A percentile compares a stretch with the other conserved stretches of the same genome.
Evolutionary conservation across 2,797 vertebrate genomes (phyloP).

Genomic region (Urocyon cinereoargenteus): DNA sequence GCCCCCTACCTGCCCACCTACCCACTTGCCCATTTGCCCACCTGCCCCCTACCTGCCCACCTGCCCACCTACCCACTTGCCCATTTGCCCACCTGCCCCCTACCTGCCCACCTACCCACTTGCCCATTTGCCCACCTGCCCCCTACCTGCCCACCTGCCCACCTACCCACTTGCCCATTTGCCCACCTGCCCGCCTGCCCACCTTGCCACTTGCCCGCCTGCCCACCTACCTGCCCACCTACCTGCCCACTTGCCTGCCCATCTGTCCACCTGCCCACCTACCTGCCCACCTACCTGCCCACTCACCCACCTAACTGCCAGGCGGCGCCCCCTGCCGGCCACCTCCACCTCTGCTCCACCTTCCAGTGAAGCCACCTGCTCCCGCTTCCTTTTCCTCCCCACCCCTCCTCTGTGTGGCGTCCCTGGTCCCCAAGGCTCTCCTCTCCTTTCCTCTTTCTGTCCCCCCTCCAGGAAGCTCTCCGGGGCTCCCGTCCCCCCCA

Average conservation of each 20-base stretch:
- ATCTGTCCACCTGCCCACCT: too few relatives aligned
- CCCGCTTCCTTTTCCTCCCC: background rate
- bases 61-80: too few relatives aligned
- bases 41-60: background rate
- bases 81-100: too few relatives aligned
- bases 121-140: too few relatives aligned
- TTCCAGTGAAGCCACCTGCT: too few relatives aligned
- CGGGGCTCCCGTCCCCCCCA: background rate
- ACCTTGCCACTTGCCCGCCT: background rate
- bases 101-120: background rate
- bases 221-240: background rate
- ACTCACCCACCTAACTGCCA: background rate
- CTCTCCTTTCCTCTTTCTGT: background rate
- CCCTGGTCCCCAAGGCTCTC: background rate
- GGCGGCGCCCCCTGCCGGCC: background rate
- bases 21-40: background rate
- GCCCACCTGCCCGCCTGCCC: background rate
- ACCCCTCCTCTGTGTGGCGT: too few relatives aligned
- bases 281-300: background rate
- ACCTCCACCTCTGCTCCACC: background rate
- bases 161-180: background rate
- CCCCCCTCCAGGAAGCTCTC: background rate
- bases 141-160: background rate
- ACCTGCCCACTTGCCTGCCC: too few relatives aligned
- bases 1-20: background rate